phyloP scores from a whole-genome alignment of 2,113 vertebrate genomes.

The Podiceps cristatus region DNA sequence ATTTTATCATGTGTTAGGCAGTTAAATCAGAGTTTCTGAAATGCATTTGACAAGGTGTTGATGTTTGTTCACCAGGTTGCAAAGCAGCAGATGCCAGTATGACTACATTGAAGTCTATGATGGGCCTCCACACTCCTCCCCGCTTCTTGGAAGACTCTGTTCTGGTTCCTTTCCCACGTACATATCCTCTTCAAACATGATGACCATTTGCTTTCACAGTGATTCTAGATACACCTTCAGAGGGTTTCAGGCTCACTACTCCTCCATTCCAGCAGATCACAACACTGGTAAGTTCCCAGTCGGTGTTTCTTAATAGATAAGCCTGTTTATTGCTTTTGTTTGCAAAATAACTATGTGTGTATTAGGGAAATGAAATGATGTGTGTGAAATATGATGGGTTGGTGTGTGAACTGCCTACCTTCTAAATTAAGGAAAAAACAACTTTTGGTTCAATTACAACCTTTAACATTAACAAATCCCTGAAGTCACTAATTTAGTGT shows the following conservation, averaged over 20 bases:
- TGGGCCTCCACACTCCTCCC: conserved; percentile 62
- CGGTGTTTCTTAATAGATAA: not conserved
- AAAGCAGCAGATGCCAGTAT: not conserved
- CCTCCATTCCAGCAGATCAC: conserved; percentile 32
- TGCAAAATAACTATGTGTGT: not conserved
- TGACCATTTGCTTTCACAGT: conserved; percentile 64
- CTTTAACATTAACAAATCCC: not conserved
- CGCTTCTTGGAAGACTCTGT: conserved; percentile 67
- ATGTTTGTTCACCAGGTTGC: conserved; percentile 49
- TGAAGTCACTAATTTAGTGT: not conserved
- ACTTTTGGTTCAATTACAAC: not conserved
- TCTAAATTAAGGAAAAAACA: not conserved
- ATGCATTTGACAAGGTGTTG: not conserved
- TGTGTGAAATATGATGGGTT: accelerated
- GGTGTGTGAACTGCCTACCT: not conserved
- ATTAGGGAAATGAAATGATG: not conserved
- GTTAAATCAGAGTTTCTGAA: not conserved
- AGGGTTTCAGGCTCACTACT: conserved; percentile 72
- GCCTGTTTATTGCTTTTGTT: not conserved
- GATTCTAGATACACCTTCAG: not conserved
- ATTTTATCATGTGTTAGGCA: not conserved
- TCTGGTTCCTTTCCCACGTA: conserved; percentile 26
- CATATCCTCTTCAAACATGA: conserved; percentile 75
- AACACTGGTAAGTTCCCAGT: conserved; percentile 64
- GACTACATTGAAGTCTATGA: conserved; percentile 78